A percentile compares a stretch with the other conserved stretches of the same genome.
phyloP scores from a whole-genome alignment of 2,888 invertebrate species.

The Agonopterix subpropinquella region DNA sequence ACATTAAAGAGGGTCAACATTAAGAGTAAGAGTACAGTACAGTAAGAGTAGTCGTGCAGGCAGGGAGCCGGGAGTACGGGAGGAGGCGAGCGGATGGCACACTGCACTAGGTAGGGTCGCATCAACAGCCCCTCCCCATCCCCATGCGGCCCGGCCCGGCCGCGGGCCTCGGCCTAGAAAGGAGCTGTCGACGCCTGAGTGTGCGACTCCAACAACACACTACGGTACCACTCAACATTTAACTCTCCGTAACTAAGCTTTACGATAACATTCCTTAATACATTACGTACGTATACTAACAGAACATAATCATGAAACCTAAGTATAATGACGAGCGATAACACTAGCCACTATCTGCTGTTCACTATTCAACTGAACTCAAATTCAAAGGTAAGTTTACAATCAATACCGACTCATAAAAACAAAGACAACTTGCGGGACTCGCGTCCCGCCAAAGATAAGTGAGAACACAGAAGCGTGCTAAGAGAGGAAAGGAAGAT shows the following conservation, averaged over 20 bases:
- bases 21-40: slow-evolving; percentile 65
- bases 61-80: slow-evolving; percentile 53
- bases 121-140: background rate
- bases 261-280: slow-evolving; percentile 67
- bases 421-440: slow-evolving; percentile 70
- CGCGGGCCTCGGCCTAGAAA: slow-evolving; percentile 25
- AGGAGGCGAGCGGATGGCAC: slow-evolving; percentile 40
- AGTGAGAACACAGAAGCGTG: slow-evolving; percentile 78
- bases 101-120: slow-evolving; percentile 27
- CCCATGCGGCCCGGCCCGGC: slow-evolving; percentile 13
- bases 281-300: slow-evolving; percentile 67
- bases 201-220: slow-evolving; percentile 69
- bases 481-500: slow-evolving; percentile 75
- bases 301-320: slow-evolving; percentile 73
- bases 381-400: slow-evolving; percentile 69
- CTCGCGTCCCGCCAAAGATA: slow-evolving; percentile 72
- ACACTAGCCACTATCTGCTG: slow-evolving; percentile 75
- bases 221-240: slow-evolving; percentile 74
- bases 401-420: slow-evolving; percentile 70
- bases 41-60: slow-evolving; percentile 67
- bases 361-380: slow-evolving; percentile 72
- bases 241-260: slow-evolving; percentile 70
- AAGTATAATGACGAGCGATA: slow-evolving; percentile 72
- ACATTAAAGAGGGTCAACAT: slow-evolving; percentile 68
- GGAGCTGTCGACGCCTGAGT: slow-evolving; percentile 56